Evolutionary conservation across 2,888 invertebrate genomes (phyloP).

Genomic region (Drosophila anomalata): DNA sequence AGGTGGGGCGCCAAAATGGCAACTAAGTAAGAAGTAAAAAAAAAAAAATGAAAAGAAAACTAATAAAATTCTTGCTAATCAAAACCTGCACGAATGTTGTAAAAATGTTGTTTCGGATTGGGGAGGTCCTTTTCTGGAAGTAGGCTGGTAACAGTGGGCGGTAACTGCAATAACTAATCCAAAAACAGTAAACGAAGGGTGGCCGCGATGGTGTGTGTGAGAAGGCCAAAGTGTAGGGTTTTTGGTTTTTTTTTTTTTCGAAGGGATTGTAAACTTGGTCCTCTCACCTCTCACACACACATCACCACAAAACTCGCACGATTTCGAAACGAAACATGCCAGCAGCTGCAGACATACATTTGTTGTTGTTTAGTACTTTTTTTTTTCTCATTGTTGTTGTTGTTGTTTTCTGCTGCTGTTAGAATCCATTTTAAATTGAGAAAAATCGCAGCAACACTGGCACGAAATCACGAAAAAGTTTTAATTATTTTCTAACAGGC

Average conservation of each 20-base stretch:
- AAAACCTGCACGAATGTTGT: constrained; percentile 70
- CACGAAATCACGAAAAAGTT: constrained; percentile 77
- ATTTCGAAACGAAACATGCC: constrained; percentile 21
- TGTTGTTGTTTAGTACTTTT: constrained; percentile 8
- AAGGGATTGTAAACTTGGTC: constrained; percentile 44
- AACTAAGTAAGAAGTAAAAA: constrained; percentile 6
- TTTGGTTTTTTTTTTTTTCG: constrained; percentile 1
- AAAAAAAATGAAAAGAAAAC: constrained; percentile 29
- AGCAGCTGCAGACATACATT: constrained; percentile 41
- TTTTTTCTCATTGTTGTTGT: not conserved
- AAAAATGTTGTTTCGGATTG: constrained; percentile 19
- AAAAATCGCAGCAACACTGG: constrained; percentile 75
- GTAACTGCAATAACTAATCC: constrained; percentile 59
- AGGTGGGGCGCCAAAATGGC: constrained; percentile 23
- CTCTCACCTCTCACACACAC: constrained; percentile 24
- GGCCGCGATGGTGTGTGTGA: not conserved
- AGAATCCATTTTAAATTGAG: constrained; percentile 76
- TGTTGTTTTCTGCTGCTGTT: constrained; percentile 49
- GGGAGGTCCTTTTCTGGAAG: not conserved
- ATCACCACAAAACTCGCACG: constrained; percentile 11
- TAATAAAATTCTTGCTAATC: constrained; percentile 67
- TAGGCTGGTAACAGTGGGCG: not conserved
- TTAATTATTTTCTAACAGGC: constrained; percentile 77
- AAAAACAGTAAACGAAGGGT: constrained; percentile 23
- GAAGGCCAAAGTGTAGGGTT: constrained; percentile 2